Evolutionary conservation across 2,113 vertebrate genomes (phyloP).

Genomic region (Hemichromis elongatus): DNA sequence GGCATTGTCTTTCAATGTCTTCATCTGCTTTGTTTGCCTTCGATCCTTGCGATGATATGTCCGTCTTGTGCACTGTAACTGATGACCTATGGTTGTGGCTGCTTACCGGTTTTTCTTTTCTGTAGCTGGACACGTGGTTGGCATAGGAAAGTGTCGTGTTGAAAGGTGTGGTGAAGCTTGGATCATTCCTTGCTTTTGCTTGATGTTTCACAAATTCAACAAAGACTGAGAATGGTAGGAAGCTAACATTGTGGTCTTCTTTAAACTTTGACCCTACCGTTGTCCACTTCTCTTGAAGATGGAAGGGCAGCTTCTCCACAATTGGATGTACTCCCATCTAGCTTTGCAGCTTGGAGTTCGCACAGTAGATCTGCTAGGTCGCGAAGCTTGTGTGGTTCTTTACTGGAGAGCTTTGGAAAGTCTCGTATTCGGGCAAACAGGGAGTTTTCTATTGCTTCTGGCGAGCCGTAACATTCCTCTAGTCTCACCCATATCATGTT

Average conservation of each 20-base stretch:
- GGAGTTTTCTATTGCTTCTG: background rate
- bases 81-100: background rate
- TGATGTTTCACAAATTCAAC: background rate
- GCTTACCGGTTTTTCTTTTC: fast-evolving
- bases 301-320: background rate
- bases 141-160: background rate
- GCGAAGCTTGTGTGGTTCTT: background rate
- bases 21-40: too few relatives aligned
- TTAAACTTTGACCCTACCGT: background rate
- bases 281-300: background rate
- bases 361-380: background rate
- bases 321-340: background rate
- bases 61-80: too few relatives aligned
- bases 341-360: background rate
- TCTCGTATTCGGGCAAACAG: too few relatives aligned
- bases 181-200: background rate
- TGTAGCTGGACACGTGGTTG: background rate
- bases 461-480: background rate
- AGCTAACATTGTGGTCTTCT: background rate
- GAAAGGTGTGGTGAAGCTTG: background rate
- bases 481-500: background rate
- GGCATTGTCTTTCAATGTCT: too few relatives aligned
- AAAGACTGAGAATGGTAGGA: background rate
- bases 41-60: too few relatives aligned
- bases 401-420: background rate